Evolutionary conservation across 2,797 vertebrate genomes (phyloP).

Genomic region (Vipera latastei): DNA sequence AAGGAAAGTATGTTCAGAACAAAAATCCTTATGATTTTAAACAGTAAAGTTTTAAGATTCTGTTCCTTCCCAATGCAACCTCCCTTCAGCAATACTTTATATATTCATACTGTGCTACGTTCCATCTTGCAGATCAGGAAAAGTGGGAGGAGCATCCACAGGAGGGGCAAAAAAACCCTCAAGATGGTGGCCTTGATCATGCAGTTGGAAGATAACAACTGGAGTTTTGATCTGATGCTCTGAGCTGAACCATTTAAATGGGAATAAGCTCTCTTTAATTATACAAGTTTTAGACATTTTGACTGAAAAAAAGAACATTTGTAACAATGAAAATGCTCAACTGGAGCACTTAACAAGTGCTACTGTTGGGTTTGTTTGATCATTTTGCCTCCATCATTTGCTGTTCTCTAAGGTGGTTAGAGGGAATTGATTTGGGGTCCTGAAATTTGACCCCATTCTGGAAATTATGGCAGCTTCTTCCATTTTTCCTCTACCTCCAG

Average conservation of each 20-base stretch:
- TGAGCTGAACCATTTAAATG: not conserved
- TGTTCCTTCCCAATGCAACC: not conserved
- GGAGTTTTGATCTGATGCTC: not conserved
- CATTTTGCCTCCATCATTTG: not conserved
- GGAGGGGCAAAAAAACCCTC: not conserved
- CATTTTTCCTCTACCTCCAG: not conserved
- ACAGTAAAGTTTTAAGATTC: not conserved
- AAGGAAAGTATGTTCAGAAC: not conserved
- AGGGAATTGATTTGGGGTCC: not conserved
- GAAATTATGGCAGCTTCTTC: not conserved
- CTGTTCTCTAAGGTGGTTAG: not conserved
- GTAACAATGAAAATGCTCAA: not conserved
- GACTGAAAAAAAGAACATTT: not conserved
- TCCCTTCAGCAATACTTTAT: not conserved
- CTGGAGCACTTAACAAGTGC: not conserved
- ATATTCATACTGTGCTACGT: not conserved
- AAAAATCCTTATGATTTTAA: not conserved
- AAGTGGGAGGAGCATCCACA: not conserved
- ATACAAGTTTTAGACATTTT: not conserved
- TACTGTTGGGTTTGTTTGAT: not conserved
- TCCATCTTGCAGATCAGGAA: not conserved
- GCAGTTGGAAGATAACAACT: not conserved
- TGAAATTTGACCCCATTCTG: not conserved
- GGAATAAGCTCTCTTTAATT: not conserved
- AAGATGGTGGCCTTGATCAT: not conserved